Conservation (phyloP, 1,140 invertebrate species). For the Drosophila leontia region DNA sequence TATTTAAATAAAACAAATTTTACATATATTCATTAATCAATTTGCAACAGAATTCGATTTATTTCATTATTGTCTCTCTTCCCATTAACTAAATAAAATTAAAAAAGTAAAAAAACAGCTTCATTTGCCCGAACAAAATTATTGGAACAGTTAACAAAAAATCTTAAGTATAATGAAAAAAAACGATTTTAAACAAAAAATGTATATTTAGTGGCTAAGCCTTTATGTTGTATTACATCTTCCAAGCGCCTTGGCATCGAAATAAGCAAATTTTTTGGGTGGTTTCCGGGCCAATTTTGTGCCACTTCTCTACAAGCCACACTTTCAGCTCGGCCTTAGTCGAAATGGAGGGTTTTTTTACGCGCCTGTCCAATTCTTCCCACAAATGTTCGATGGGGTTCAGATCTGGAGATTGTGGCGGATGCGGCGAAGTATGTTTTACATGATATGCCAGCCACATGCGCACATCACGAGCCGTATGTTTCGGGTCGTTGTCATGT, state of each 20-base stretch:
- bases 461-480: neutral
- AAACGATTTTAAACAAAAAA: no score
- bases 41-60: no score
- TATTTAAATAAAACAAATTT: no score
- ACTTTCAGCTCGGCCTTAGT: neutral
- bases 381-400: neutral
- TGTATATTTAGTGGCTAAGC: no score
- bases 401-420: neutral
- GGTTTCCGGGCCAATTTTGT: neutral
- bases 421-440: neutral
- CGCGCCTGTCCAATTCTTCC: neutral
- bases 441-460: neutral
- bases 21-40: no score
- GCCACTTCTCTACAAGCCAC: neutral
- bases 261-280: neutral
- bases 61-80: no score
- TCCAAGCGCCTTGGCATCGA: neutral
- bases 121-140: no score
- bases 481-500: neutral
- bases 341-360: neutral
- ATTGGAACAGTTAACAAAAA: no score
- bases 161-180: no score
- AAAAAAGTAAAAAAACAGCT: no score
- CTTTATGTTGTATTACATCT: no score
- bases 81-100: no score